Evolutionary conservation across 2,113 vertebrate species (phyloP), one percentile per base, ranked within the genome.

Genomic region (Siniperca chuatsi): DNA sequence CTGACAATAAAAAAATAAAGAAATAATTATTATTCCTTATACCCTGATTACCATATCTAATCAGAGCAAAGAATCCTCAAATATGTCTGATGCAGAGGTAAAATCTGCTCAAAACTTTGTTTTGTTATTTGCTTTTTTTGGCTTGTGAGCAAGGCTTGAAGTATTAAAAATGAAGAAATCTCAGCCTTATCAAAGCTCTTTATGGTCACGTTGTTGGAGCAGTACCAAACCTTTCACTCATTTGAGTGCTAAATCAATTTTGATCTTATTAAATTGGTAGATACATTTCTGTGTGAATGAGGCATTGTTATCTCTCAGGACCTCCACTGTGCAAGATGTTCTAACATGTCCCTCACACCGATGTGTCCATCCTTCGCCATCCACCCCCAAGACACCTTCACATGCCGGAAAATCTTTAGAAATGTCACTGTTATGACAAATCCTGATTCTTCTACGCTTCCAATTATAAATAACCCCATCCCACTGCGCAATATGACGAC

Each of bases 381-480:
- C 87, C 88, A 37, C 87, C 87, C 75, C 65, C 78, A n/a, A 64
- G 66, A 82, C 74, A 72, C 66, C 25, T 80, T 74, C 25, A 55
- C 29, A 76, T 44, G 37, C 75, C 33, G 52, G 23, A 64, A 54
- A 78, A 75, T 83, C 72, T 85, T 89, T 75, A 76, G 81, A 85
- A 91, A 92, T 89, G 82, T 83, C 85, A 86, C 78, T 9, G 48
- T 75, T 48, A 81, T 91, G 90, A 93, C 75, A 82, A 91, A 90
- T 90, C 66, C 29, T 16, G 65, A 81, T 57, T 73, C 37, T n/a
- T 86, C 15, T 67, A 35, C 15, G 5, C 42, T 50, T 50, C 42
- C 29, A 33, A 44, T 71, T 78, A 90, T 89, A 86, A 90, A 91
- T 90, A 89, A 50, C 65, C 21, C 0, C 77, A 62, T 75, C 81